Conservation (phyloP, 2,113 vertebrate genomes). For the Ciconia maguari region DNA sequence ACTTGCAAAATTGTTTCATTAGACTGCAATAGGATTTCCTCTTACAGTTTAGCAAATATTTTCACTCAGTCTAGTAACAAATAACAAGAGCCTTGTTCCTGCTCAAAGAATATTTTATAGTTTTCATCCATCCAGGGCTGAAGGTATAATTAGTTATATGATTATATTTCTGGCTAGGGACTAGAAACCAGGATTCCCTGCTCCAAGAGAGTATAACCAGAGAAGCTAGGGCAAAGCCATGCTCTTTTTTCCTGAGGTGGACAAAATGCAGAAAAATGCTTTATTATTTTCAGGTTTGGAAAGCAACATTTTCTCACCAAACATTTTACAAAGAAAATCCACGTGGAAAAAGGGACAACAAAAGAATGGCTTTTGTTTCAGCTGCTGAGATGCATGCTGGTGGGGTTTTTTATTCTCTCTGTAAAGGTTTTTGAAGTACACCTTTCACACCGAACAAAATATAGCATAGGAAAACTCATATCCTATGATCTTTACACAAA, state of each 20-base stretch:
- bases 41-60: not conserved
- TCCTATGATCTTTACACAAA: not conserved
- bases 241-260: not conserved
- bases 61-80: not conserved
- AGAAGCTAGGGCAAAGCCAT: not conserved
- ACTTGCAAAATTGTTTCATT: not conserved
- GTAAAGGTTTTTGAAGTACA: not conserved
- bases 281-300: not conserved
- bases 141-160: not conserved
- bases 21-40: not conserved
- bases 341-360: not conserved
- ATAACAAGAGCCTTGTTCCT: not conserved
- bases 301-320: not conserved
- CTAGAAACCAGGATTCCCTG: not conserved
- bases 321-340: not conserved
- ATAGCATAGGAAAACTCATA: not conserved
- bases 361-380: not conserved
- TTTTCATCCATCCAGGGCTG: not conserved
- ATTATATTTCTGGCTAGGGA: not conserved
- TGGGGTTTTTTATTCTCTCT: not conserved
- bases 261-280: not conserved
- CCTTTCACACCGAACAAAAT: not conserved
- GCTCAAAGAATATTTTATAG: not conserved
- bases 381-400: not conserved
- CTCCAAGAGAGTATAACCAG: not conserved